Conservation (phyloP, 2,113 vertebrate genomes). For the Campylomormyrus numenius region DNA sequence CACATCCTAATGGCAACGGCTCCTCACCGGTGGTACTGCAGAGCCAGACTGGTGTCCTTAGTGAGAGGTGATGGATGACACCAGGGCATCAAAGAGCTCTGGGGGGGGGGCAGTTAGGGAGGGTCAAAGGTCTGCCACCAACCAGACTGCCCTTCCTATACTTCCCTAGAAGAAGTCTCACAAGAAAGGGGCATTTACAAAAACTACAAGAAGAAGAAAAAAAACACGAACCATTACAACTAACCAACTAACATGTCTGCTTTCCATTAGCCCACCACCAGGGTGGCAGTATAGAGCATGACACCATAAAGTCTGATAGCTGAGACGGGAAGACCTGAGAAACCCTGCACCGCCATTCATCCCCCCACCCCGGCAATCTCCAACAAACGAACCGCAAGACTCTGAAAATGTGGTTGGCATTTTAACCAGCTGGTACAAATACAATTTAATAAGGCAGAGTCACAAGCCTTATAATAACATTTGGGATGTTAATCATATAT, state of each 20-base stretch:
- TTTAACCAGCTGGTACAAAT: background rate
- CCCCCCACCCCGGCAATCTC: background rate
- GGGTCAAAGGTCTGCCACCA: slow-evolving; percentile 13
- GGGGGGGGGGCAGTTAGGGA: slow-evolving; percentile 23
- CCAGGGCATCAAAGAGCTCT: slow-evolving; percentile 44
- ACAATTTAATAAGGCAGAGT: background rate
- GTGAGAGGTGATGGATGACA: slow-evolving; percentile 57
- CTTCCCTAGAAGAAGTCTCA: slow-evolving; percentile 31
- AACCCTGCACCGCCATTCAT: background rate
- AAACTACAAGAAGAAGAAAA: background rate
- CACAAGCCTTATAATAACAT: slow-evolving; percentile 1
- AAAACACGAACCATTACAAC: background rate
- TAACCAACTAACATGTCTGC: background rate
- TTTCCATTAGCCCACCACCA: background rate
- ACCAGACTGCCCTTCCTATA: slow-evolving; percentile 23
- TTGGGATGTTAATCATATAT: slow-evolving; percentile 59
- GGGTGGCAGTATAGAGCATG: background rate
- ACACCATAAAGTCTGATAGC: background rate
- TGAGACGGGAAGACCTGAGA: background rate
- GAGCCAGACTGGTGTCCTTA: slow-evolving; percentile 57
- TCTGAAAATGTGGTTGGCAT: background rate
- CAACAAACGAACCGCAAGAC: background rate
- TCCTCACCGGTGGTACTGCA: slow-evolving; percentile 50
- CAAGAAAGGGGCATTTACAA: slow-evolving; percentile 23
- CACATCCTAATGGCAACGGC: slow-evolving; percentile 59